Evolutionary conservation across 1,140 invertebrate genomes (phyloP).

Genomic region (Potamilus streckersoni): DNA sequence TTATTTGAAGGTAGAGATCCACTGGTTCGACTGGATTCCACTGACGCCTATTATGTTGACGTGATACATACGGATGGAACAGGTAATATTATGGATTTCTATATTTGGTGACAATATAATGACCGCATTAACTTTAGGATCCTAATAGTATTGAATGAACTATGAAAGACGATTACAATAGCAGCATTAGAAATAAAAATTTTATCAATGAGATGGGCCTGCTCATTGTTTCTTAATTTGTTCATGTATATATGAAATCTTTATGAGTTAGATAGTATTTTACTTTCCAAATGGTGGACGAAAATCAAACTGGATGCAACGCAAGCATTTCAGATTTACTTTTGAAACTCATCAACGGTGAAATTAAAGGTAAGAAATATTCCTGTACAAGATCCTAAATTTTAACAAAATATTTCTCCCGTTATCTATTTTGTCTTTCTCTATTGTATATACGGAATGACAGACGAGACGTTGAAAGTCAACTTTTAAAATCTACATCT

Average conservation of each 20-base stretch:
- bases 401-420: too few species aligned
- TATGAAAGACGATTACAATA: not conserved
- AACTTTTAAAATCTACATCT: too few species aligned
- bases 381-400: too few species aligned
- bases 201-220: not conserved
- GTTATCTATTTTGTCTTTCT: too few species aligned
- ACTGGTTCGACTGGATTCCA: conserved; percentile 63
- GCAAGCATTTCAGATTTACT: too few species aligned
- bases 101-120: not conserved
- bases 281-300: conserved; percentile 1
- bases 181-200: not conserved
- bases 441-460: too few species aligned
- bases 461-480: too few species aligned
- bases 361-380: too few species aligned
- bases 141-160: not conserved
- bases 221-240: not conserved
- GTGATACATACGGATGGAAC: conserved; percentile 90
- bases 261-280: not conserved
- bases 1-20: conserved; percentile 72
- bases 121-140: not conserved
- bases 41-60: conserved; percentile 91
- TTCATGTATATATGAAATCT: not conserved
- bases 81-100: not conserved
- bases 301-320: not conserved
- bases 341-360: too few species aligned